These are phyloP conservation scores for Camponotus fellah DNA, from an alignment of 2,888 invertebrate species.

Conservation along the genomic window DNA sequence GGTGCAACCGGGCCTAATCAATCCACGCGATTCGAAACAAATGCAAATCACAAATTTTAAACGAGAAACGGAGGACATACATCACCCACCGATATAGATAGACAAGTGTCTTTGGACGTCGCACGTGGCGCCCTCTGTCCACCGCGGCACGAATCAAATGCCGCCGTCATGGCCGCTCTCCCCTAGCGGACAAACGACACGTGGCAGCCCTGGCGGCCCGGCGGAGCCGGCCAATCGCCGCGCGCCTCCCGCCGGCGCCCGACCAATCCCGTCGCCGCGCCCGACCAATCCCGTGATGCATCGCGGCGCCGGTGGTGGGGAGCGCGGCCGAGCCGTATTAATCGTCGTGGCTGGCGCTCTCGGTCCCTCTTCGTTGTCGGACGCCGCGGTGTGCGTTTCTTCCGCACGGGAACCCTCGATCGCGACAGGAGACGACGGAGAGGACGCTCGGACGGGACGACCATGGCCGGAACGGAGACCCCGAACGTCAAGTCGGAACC, in stretches of 20 bases:
- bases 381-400: conserved; percentile 67
- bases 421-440: neutral
- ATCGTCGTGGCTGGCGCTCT: neutral
- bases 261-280: neutral
- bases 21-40: neutral
- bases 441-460: neutral
- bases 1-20: no score
- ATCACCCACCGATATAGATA: no score
- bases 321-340: neutral
- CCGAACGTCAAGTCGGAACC: conserved; percentile 77
- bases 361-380: conserved; percentile 76
- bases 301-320: neutral
- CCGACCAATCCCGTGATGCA: conserved; percentile 24
- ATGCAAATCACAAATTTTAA: no score
- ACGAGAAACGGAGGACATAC: no score
- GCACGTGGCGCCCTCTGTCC: neutral
- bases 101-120: no score
- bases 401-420: neutral
- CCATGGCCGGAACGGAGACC: conserved; percentile 79
- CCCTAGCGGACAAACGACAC: neutral
- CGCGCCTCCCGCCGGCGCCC: neutral
- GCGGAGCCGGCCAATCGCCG: neutral
- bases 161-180: neutral
- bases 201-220: neutral
- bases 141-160: neutral